phyloP scores from a whole-genome alignment of 2,113 vertebrate genomes.

The Poecilia latipinna region DNA sequence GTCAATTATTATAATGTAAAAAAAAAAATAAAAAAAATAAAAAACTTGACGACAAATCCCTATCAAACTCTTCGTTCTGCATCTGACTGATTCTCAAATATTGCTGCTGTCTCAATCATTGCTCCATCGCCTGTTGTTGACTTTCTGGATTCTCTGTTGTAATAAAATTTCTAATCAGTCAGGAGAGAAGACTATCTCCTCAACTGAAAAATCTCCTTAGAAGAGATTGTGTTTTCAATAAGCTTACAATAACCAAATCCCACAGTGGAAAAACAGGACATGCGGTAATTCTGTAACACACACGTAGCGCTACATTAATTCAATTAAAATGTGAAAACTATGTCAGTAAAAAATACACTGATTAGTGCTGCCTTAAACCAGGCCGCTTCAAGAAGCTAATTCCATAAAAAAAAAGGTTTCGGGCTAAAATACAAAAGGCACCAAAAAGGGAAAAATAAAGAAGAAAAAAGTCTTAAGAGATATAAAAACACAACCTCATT shows the following conservation, averaged over 20 bases:
- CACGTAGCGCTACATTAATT: background rate
- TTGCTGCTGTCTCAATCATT: constrained; percentile 43
- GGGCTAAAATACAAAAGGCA: background rate
- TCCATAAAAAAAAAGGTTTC: background rate
- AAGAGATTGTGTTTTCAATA: constrained; percentile 34
- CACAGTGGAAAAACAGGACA: background rate
- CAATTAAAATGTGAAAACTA: background rate
- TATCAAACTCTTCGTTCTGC: constrained; percentile 17
- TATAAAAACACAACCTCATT: background rate
- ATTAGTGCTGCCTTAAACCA: constrained; percentile 1
- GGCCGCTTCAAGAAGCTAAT: background rate
- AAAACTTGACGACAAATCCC: constrained; percentile 20
- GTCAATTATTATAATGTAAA: constrained; percentile 40
- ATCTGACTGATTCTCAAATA: constrained; percentile 12
- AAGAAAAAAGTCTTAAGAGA: background rate
- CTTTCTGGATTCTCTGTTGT: constrained; percentile 33
- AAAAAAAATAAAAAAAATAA: constrained; percentile 25
- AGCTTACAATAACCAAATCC: constrained; percentile 24
- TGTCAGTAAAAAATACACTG: background rate
- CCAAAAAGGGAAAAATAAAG: background rate
- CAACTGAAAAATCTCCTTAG: constrained; percentile 35
- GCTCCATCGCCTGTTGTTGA: constrained; percentile 54
- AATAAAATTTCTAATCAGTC: constrained; percentile 57
- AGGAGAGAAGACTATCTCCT: constrained; percentile 48
- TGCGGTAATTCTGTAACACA: background rate